phyloP scores from a whole-genome alignment of 2,888 invertebrate genomes.

The Acanthosoma haemorrhoidale region DNA sequence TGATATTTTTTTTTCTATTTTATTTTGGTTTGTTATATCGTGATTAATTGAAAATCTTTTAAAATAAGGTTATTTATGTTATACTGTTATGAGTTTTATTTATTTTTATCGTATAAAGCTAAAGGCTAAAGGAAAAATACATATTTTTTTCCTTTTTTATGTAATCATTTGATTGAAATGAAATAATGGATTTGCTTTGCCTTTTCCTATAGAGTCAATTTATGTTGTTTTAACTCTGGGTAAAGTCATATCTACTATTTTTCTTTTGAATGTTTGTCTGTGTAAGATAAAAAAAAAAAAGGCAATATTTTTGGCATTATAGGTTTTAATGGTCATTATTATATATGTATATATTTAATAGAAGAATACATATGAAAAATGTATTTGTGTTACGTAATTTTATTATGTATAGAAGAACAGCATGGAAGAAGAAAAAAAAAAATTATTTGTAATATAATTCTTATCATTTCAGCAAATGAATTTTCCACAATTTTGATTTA shows the following conservation, averaged over 20 bases:
- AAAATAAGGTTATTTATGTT: conserved; percentile 14
- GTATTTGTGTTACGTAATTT: not conserved
- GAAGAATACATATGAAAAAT: not conserved
- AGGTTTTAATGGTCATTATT: conserved; percentile 7
- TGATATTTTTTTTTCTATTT: not conserved
- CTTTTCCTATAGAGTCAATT: not conserved
- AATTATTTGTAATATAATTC: conserved; percentile 3
- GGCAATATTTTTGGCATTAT: conserved; percentile 10
- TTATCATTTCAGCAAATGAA: not conserved
- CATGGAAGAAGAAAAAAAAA: not conserved
- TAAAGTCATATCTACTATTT: not conserved
- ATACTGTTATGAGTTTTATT: conserved; percentile 3
- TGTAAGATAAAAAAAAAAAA: not conserved
- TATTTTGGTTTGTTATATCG: conserved; percentile 8
- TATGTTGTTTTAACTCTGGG: not conserved
- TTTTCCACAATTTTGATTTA: conserved; percentile 10
- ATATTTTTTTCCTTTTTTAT: not conserved
- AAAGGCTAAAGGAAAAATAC: no score
- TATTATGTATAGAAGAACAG: not conserved
- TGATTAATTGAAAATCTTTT: not conserved
- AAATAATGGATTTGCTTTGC: not conserved
- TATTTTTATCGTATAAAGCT: conserved; percentile 3
- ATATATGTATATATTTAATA: conserved; percentile 1
- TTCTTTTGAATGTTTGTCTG: not conserved
- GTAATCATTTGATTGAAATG: not conserved